These are phyloP conservation scores for Rhogogaster chlorosoma DNA, from an alignment of 2,888 invertebrate species.

Conservation along the genomic window DNA sequence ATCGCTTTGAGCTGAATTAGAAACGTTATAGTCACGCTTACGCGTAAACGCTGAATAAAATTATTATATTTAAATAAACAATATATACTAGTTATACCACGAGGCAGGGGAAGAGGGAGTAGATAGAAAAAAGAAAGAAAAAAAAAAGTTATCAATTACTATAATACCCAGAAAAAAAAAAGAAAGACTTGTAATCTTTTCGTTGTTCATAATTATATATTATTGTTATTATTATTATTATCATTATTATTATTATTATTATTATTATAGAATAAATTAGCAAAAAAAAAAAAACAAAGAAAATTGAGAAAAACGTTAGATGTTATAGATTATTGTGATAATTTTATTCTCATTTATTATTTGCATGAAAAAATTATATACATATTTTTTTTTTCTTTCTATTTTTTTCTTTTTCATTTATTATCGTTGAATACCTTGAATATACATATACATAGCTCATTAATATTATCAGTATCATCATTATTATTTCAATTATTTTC, in stretches of 20 bases:
- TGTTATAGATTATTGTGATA: slow-evolving; percentile 42
- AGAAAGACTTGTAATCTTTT: not conserved
- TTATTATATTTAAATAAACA: slow-evolving; percentile 23
- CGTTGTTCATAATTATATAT: not conserved
- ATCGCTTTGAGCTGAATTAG: slow-evolving; percentile 20
- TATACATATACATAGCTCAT: slow-evolving; percentile 10
- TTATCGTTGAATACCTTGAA: slow-evolving; percentile 22
- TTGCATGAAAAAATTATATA: slow-evolving; percentile 20
- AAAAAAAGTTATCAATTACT: not conserved
- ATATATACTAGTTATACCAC: not conserved
- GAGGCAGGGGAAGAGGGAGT: slow-evolving; percentile 2
- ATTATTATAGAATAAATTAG: not conserved
- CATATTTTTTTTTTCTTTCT: not conserved
- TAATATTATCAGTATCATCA: slow-evolving; percentile 14
- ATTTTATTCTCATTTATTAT: slow-evolving; percentile 40
- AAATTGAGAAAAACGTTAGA: not conserved
- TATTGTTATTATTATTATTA: not conserved
- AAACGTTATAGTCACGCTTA: slow-evolving; percentile 31
- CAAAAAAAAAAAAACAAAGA: not conserved
- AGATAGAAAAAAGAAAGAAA: not conserved
- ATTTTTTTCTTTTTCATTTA: not conserved
- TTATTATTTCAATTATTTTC: not conserved
- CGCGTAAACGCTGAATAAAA: slow-evolving; percentile 39
- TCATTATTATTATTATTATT: not conserved
- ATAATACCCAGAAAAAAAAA: not conserved